Percentiles rank a stretch among this genome's conserved stretches.
These are phyloP conservation scores for Holotrichia oblita DNA, from an alignment of 1,140 invertebrate species.

Conservation along the genomic window DNA sequence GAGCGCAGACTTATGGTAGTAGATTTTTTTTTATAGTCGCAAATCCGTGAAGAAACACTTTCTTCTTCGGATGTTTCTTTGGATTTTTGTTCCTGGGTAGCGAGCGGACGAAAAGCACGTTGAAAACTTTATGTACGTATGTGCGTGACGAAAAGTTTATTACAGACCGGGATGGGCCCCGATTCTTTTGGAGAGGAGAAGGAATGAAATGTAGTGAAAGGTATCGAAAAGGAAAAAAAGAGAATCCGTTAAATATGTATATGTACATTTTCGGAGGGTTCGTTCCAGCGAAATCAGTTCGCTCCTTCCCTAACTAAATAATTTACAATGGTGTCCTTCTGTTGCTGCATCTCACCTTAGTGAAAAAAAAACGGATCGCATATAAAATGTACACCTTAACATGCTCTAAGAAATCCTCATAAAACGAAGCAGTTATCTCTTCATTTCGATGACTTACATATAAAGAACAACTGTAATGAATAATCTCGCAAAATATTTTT, in stretches of 20 bases:
- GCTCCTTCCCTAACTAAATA: neutral
- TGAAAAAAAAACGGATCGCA: neutral
- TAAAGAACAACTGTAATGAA: too few species aligned
- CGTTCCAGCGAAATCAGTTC: neutral
- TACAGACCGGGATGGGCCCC: neutral
- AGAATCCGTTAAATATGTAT: constrained; percentile 8
- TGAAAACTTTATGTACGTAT: too few species aligned
- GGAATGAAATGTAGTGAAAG: neutral
- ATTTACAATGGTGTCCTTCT: neutral
- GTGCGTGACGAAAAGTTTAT: constrained; percentile 15
- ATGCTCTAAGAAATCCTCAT: neutral
- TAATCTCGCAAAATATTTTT: too few species aligned
- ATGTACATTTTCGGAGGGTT: neutral
- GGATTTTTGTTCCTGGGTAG: neutral
- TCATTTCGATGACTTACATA: too few species aligned
- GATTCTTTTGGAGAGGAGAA: neutral
- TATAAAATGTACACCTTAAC: neutral
- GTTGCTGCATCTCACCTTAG: neutral
- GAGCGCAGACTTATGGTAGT: constrained; percentile 4
- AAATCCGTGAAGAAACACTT: neutral
- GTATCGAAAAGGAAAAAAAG: neutral
- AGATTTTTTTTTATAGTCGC: neutral
- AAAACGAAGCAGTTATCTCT: neutral
- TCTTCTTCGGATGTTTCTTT: constrained; percentile 5
- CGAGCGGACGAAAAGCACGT: neutral